These are phyloP conservation scores for Percina caprodes DNA, from an alignment of 2,113 vertebrate genomes.

Conservation along the genomic window DNA sequence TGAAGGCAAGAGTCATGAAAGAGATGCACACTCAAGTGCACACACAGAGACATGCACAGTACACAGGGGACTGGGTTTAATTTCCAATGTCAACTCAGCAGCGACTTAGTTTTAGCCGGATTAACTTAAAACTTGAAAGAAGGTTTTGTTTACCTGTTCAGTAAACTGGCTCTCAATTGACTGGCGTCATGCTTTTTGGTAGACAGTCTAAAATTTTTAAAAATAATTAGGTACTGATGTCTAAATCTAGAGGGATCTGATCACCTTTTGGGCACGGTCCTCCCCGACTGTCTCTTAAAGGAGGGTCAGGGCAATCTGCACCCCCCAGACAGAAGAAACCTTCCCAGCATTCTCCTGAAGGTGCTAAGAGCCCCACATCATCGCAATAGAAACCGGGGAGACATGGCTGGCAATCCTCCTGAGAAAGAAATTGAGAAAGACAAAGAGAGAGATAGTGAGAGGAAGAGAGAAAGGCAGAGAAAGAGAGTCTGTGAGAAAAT, in stretches of 20 bases:
- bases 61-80: slow-evolving; percentile 41
- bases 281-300: slow-evolving; percentile 73
- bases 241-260: not conserved
- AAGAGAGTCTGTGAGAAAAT: slow-evolving; percentile 8
- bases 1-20: slow-evolving; percentile 57
- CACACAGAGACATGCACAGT: slow-evolving; percentile 20
- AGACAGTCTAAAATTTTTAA: not conserved
- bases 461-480: not conserved
- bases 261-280: slow-evolving; percentile 89
- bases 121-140: slow-evolving; percentile 49
- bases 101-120: slow-evolving; percentile 51
- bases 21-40: slow-evolving; percentile 36
- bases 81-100: slow-evolving; percentile 60
- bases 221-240: not conserved
- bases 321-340: slow-evolving; percentile 90
- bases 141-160: slow-evolving; percentile 49
- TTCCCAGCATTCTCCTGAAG: slow-evolving; percentile 86
- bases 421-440: slow-evolving; percentile 40
- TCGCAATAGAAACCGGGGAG: slow-evolving; percentile 88
- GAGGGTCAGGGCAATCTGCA: slow-evolving; percentile 78
- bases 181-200: not conserved
- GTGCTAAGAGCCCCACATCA: slow-evolving; percentile 80
- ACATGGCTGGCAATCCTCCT: slow-evolving; percentile 83
- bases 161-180: not conserved
- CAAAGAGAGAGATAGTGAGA: not conserved